Evolutionary conservation across 2,888 invertebrate species (phyloP).

Genomic region (Trissolcus japonicus): DNA sequence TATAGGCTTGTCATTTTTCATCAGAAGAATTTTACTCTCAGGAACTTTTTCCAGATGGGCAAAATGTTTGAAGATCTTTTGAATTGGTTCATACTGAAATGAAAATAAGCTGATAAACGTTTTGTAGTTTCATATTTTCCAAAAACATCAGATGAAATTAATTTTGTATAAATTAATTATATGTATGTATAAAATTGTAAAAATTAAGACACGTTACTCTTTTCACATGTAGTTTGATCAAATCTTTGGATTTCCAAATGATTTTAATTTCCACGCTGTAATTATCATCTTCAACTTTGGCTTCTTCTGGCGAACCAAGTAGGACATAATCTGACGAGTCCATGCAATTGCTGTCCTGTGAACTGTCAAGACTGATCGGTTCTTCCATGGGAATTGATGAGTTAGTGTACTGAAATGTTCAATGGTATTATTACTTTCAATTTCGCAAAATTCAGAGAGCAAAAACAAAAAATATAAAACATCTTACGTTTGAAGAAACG

Average conservation of each 20-base stretch:
- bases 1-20: slow-evolving; percentile 62
- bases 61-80: slow-evolving; percentile 66
- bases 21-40: slow-evolving; percentile 65
- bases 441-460: too few species aligned
- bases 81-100: slow-evolving; percentile 68
- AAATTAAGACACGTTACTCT: slow-evolving; percentile 54
- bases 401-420: too few species aligned
- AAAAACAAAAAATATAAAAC: too few species aligned
- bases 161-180: not conserved
- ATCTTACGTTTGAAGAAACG: too few species aligned
- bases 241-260: slow-evolving; percentile 65
- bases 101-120: not conserved
- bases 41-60: slow-evolving; percentile 66
- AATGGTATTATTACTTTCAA: too few species aligned
- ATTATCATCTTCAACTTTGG: slow-evolving; percentile 59
- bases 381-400: slow-evolving; percentile 22
- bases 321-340: slow-evolving; percentile 29
- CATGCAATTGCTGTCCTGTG: not conserved
- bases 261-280: slow-evolving; percentile 66
- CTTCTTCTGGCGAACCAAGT: slow-evolving; percentile 31
- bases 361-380: slow-evolving; percentile 1
- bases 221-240: slow-evolving; percentile 63
- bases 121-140: not conserved
- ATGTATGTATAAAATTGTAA: too few species aligned
- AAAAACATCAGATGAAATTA: not conserved